A percentile compares a stretch with the other conserved stretches of the same genome.
phyloP scores from a whole-genome alignment of 2,888 invertebrate genomes.

The Flexamia atlantica region DNA sequence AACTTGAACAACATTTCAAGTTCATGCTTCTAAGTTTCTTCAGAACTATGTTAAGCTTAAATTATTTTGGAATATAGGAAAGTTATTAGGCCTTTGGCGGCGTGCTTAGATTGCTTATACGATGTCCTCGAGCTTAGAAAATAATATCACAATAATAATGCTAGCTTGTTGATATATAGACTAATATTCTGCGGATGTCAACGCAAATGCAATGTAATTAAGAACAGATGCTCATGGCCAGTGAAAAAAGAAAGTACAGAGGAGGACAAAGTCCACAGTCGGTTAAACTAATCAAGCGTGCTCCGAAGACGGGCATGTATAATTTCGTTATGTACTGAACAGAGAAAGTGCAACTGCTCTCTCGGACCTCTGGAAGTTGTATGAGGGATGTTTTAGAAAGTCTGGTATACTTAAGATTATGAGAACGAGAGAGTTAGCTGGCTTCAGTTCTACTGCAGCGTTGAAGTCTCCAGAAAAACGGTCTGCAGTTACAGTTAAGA shows the following conservation, averaged over 20 bases:
- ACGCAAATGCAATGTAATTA: too few species aligned
- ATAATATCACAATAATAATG: too few species aligned
- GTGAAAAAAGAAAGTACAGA: background rate
- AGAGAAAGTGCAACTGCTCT: slow-evolving; percentile 2
- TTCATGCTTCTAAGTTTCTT: too few species aligned
- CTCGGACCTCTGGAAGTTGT: background rate
- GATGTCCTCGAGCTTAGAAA: too few species aligned
- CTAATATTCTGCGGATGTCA: too few species aligned
- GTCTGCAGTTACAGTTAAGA: background rate
- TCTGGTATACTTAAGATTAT: background rate
- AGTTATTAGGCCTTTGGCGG: too few species aligned
- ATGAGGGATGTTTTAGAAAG: background rate
- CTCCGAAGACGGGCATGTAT: background rate
- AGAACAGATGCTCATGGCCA: too few species aligned
- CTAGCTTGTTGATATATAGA: too few species aligned
- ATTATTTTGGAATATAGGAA: too few species aligned
- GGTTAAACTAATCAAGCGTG: slow-evolving; percentile 24
- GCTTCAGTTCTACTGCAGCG: background rate
- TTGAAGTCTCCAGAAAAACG: background rate
- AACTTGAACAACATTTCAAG: too few species aligned
- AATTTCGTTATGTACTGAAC: background rate
- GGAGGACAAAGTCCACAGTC: background rate
- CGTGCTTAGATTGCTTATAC: too few species aligned
- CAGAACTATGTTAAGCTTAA: too few species aligned
- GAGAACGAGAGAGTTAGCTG: background rate